phyloP scores from a whole-genome alignment of 2,888 invertebrate species.

The Drosophila rubida region DNA sequence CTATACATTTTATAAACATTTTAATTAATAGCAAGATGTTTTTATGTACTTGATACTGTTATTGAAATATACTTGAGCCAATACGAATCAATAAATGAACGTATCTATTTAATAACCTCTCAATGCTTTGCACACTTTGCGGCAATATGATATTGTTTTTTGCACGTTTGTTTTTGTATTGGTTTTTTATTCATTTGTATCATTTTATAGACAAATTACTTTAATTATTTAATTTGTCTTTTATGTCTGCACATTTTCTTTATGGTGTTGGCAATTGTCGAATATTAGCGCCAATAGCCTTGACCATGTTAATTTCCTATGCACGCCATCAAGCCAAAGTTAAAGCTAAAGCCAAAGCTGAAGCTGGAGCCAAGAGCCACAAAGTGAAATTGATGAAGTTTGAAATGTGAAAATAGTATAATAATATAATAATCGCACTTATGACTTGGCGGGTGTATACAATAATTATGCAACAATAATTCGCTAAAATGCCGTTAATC shows the following conservation, averaged over 20 bases:
- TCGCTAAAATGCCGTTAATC: conserved; percentile 38
- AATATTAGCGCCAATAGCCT: conserved; percentile 55
- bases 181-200: conserved; percentile 12
- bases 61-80: too few relatives aligned
- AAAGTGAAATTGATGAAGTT: conserved; percentile 60
- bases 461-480: conserved; percentile 39
- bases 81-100: conserved; percentile 6
- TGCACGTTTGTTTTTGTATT: background rate
- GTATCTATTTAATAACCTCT: conserved; percentile 3
- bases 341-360: background rate
- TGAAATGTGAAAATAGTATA: conserved; percentile 39
- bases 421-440: conserved; percentile 36
- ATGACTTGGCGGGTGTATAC: conserved; percentile 21
- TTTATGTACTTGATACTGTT: too few relatives aligned
- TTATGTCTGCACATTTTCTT: conserved; percentile 29
- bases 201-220: conserved; percentile 44
- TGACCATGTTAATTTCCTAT: conserved; percentile 67
- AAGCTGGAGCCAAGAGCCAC: background rate
- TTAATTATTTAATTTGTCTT: conserved; percentile 64
- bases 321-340: conserved; percentile 41
- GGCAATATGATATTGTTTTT: conserved; percentile 15
- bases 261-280: conserved; percentile 48
- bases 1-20: too few relatives aligned
- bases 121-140: conserved; percentile 21
- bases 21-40: too few relatives aligned